Conservation (phyloP, 2,113 vertebrate species). For the Barbus barbus region DNA sequence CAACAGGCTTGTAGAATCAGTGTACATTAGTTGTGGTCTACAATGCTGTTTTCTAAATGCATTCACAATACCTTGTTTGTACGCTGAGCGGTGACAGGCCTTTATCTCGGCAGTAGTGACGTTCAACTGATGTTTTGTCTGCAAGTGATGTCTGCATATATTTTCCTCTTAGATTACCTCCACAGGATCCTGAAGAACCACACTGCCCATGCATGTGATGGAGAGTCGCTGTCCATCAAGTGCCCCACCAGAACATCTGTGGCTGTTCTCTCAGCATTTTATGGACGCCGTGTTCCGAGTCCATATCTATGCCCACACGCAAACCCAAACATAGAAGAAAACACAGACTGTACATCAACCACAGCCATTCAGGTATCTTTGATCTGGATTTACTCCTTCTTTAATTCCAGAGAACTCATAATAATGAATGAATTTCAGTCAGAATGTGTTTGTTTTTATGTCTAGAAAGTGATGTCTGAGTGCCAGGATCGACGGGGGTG, state of each 20-base stretch:
- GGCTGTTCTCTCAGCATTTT: conserved; percentile 84
- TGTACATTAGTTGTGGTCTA: background rate
- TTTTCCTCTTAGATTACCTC: conserved; percentile 76
- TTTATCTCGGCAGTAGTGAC: background rate
- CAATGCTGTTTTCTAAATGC: background rate
- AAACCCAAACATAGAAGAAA: conserved; percentile 69
- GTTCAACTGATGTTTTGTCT: background rate
- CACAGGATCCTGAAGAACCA: conserved; percentile 86
- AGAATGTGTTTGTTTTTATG: conserved; percentile 13
- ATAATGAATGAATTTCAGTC: background rate
- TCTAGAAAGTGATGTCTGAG: conserved; percentile 84
- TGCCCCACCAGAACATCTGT: conserved; percentile 83
- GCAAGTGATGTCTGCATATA: background rate
- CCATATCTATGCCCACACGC: conserved; percentile 76
- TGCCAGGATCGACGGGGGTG: conserved; percentile 84
- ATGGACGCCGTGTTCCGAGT: conserved; percentile 80
- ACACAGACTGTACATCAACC: conserved; percentile 72
- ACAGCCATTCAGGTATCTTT: conserved; percentile 77
- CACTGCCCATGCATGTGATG: conserved; percentile 83
- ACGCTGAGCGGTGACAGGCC: background rate
- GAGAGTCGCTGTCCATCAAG: conserved; percentile 76
- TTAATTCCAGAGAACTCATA: background rate
- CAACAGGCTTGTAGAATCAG: background rate
- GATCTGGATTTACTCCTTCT: background rate
- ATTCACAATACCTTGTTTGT: background rate